These are phyloP conservation scores for Orchestia grillus DNA, from an alignment of 1,140 invertebrate species.

Conservation along the genomic window DNA sequence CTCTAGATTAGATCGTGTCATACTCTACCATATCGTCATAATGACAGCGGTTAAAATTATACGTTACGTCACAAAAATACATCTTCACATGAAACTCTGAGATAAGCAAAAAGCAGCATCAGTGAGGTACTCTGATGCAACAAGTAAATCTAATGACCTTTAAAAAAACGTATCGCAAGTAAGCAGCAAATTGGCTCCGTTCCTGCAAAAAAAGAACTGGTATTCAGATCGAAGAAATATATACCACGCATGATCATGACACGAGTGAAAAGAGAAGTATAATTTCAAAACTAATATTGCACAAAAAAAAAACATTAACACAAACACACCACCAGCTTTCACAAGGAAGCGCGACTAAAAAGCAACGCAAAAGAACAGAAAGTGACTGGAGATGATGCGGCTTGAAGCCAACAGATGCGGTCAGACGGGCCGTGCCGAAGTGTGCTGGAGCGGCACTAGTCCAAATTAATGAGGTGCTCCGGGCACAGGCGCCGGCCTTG, in stretches of 20 bases:
- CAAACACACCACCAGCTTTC: background rate
- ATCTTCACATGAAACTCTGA: background rate
- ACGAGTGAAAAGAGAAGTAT: no score
- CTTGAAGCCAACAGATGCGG: background rate
- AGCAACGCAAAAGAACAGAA: background rate
- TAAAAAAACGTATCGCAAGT: background rate
- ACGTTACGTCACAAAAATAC: background rate
- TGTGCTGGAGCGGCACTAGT: slow-evolving; percentile 2
- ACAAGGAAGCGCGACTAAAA: background rate
- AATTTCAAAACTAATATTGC: no score
- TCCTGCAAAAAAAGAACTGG: background rate
- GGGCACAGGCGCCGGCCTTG: background rate
- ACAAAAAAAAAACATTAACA: no score
- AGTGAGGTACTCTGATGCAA: background rate
- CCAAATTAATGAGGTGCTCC: background rate
- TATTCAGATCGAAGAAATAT: background rate
- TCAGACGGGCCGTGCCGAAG: background rate
- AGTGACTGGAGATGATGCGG: background rate
- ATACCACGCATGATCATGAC: background rate
- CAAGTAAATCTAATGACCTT: background rate
- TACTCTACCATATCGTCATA: background rate
- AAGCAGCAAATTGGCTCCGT: no score
- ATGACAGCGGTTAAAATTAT: background rate
- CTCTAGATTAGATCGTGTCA: no score
- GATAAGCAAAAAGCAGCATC: background rate